Percentiles rank a stretch among this genome's conserved stretches.
phyloP scores from a whole-genome alignment of 2,888 invertebrate species.

The Drosophila paramelanica region DNA sequence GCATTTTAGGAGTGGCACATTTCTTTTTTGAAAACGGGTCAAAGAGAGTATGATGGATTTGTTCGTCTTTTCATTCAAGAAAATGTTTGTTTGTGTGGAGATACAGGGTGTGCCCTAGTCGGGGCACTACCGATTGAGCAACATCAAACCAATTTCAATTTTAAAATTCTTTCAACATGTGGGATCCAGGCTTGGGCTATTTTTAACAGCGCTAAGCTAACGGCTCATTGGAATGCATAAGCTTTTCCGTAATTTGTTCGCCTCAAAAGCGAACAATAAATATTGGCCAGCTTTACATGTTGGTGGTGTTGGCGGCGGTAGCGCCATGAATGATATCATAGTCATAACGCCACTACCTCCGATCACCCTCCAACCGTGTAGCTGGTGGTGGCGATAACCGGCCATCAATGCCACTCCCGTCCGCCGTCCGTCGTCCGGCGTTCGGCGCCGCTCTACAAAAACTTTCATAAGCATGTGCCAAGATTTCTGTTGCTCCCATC shows the following conservation, averaged over 20 bases:
- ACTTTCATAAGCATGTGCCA: slow-evolving; percentile 64
- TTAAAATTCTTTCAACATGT: slow-evolving; percentile 2
- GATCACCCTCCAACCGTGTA: slow-evolving; percentile 15
- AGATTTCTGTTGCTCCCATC: slow-evolving; percentile 55
- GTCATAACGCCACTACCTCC: slow-evolving; percentile 45
- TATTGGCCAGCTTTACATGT: slow-evolving; percentile 61
- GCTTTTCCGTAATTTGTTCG: slow-evolving; percentile 45
- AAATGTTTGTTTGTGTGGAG: too few species aligned
- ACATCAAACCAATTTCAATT: background rate
- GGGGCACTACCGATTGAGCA: background rate
- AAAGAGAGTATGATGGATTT: too few species aligned
- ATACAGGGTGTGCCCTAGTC: background rate
- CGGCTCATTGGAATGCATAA: slow-evolving; percentile 41
- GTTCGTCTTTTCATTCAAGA: too few species aligned
- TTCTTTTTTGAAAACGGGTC: too few species aligned
- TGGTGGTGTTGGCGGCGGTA: slow-evolving; percentile 42
- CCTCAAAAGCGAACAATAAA: slow-evolving; percentile 39
- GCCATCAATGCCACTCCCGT: slow-evolving; percentile 43
- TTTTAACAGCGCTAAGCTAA: background rate
- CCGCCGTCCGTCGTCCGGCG: slow-evolving; percentile 15
- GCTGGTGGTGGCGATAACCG: slow-evolving; percentile 52
- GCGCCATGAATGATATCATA: slow-evolving; percentile 72
- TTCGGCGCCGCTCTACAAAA: slow-evolving; percentile 44
- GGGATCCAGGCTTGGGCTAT: slow-evolving; percentile 8
- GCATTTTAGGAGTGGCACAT: too few species aligned